Percentiles rank a stretch among this genome's conserved stretches.
Evolutionary conservation across 1,140 invertebrate species (phyloP).

Genomic region (Acyrthosiphon pisum): DNA sequence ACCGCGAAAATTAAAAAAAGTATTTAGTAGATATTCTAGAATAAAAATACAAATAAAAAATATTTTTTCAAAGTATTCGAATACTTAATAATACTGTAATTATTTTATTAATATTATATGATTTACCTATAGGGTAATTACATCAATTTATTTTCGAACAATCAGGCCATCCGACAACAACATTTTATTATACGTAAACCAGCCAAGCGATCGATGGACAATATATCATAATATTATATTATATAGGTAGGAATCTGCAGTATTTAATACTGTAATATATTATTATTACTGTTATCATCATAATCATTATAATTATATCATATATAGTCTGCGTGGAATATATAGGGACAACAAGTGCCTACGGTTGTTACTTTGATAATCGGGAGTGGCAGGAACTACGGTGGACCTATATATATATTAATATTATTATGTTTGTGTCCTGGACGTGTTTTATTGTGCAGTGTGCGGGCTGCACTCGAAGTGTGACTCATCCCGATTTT

Average conservation of each 20-base stretch:
- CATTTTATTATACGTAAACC: neutral
- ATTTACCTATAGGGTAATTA: neutral
- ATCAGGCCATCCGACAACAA: neutral
- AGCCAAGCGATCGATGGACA: neutral
- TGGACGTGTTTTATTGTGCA: neutral
- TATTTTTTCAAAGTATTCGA: too few relatives aligned
- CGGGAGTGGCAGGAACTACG: slow-evolving; percentile 46
- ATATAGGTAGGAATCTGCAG: neutral
- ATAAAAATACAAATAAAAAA: too few relatives aligned
- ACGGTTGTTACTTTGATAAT: neutral
- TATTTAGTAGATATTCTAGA: too few relatives aligned
- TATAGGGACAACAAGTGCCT: neutral
- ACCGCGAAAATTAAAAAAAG: too few relatives aligned
- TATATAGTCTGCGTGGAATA: too few relatives aligned
- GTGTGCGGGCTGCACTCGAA: neutral
- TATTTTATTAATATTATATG: too few relatives aligned
- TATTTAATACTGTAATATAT: neutral
- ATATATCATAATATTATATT: neutral
- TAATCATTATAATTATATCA: neutral
- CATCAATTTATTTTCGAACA: neutral
- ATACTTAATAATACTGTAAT: too few relatives aligned
- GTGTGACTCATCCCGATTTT: slow-evolving; percentile 38
- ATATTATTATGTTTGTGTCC: neutral
- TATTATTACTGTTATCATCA: neutral
- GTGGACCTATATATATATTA: neutral